Percentiles rank a stretch among this genome's conserved stretches.
These are phyloP conservation scores for Coenonympha glycerion DNA, from an alignment of 2,888 invertebrate species.

Conservation along the genomic window DNA sequence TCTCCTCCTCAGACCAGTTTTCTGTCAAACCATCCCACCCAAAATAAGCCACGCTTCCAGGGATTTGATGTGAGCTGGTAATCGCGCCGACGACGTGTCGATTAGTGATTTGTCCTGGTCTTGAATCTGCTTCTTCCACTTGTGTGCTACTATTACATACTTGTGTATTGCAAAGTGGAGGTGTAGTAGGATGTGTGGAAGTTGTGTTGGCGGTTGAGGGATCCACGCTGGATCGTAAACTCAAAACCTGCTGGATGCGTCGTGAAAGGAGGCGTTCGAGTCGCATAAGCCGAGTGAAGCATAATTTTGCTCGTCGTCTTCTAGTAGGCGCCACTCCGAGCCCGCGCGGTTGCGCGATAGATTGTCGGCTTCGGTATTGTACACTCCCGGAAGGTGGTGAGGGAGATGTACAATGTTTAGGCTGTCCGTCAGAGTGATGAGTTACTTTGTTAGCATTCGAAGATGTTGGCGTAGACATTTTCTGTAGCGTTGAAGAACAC, in stretches of 20 bases:
- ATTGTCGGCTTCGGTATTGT: too few relatives aligned
- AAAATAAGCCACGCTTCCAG: too few relatives aligned
- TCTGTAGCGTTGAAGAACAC: not conserved
- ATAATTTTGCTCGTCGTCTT: too few relatives aligned
- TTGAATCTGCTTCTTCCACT: not conserved
- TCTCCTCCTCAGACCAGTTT: slow-evolving; percentile 9
- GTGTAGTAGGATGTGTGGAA: not conserved
- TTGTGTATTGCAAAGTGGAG: not conserved
- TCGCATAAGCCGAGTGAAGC: not conserved
- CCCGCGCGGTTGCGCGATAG: too few relatives aligned
- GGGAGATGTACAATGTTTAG: too few relatives aligned
- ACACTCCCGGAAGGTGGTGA: not conserved
- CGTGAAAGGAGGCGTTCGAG: not conserved
- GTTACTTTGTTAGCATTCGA: too few relatives aligned
- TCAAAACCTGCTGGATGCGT: not conserved
- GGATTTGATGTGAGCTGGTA: not conserved
- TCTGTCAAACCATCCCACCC: slow-evolving; percentile 19
- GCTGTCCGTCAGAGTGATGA: too few relatives aligned
- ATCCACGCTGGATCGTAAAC: not conserved
- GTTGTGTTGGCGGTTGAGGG: not conserved
- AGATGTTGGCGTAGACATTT: too few relatives aligned
- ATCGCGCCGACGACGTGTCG: not conserved
- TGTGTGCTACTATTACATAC: not conserved
- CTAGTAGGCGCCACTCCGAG: too few relatives aligned
- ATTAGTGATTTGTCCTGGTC: not conserved